Evolutionary conservation across 2,888 invertebrate genomes (phyloP).

Genomic region (Leptopilina drosophilae): DNA sequence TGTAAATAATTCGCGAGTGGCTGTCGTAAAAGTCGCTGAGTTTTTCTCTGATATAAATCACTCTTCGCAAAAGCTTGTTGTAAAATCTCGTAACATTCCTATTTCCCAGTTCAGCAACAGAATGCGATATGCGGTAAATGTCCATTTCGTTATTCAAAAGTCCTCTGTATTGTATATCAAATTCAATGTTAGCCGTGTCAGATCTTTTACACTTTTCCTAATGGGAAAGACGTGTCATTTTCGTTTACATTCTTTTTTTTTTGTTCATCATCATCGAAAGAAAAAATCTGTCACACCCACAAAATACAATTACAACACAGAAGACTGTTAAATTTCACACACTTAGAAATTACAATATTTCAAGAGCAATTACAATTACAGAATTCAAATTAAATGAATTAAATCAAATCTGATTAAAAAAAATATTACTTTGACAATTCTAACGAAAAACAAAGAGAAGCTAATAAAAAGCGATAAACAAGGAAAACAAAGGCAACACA

Average conservation of each 20-base stretch:
- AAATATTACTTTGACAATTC: no score
- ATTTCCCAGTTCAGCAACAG: slow-evolving; percentile 3
- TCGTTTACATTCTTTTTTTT: background rate
- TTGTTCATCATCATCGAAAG: background rate
- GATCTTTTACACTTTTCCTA: background rate
- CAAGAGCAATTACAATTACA: no score
- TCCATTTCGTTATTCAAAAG: slow-evolving; percentile 50
- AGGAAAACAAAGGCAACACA: no score
- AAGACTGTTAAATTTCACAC: background rate
- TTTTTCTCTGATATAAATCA: slow-evolving; percentile 70
- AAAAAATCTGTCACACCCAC: background rate
- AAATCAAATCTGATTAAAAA: background rate
- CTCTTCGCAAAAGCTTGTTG: slow-evolving; percentile 54
- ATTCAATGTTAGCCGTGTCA: background rate
- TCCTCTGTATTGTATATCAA: background rate
- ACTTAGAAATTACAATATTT: no score
- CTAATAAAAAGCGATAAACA: no score
- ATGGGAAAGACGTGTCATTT: slow-evolving; percentile 7
- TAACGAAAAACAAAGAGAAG: no score
- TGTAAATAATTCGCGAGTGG: slow-evolving; percentile 70
- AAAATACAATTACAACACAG: background rate
- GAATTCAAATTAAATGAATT: no score
- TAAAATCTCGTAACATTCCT: slow-evolving; percentile 62
- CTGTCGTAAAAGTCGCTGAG: slow-evolving; percentile 69
- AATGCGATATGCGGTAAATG: slow-evolving; percentile 53